A percentile compares a stretch with the other conserved stretches of the same genome.
These are phyloP conservation scores for human (Homo sapiens) DNA, from an alignment of 2,113 vertebrate genomes.

Conservation along the genomic window DNA sequence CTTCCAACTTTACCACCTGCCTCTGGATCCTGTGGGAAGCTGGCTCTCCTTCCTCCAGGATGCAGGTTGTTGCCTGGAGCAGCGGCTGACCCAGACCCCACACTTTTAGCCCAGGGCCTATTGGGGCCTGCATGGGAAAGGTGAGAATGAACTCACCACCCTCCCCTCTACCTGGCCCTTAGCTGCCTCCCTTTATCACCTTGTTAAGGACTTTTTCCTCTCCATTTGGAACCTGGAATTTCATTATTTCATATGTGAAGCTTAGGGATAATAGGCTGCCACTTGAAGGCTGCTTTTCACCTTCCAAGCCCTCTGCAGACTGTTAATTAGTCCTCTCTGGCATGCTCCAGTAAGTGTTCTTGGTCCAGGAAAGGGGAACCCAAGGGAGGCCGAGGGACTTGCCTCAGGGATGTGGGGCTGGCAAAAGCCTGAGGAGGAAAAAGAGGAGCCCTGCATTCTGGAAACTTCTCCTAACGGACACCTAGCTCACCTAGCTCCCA, in stretches of 20 bases:
- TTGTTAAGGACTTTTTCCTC: constrained; percentile 51
- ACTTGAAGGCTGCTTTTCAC: constrained; percentile 61
- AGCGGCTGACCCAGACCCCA: not conserved
- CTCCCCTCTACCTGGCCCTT: no score
- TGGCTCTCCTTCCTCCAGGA: not conserved
- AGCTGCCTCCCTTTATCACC: constrained; percentile 39
- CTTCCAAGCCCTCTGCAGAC: constrained; percentile 61
- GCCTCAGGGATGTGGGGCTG: not conserved
- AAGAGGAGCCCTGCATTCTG: not conserved
- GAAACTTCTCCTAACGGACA: not conserved
- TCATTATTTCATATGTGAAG: not conserved
- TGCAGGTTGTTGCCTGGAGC: not conserved
- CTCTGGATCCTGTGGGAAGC: not conserved
- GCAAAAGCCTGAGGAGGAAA: not conserved
- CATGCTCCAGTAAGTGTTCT: not conserved
- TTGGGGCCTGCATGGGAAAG: not conserved
- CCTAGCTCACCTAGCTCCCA: not conserved
- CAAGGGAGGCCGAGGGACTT: not conserved
- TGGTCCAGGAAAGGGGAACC: not conserved
- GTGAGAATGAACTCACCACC: not conserved
- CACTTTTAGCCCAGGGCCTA: not conserved
- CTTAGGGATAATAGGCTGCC: constrained; percentile 28
- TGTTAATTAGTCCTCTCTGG: constrained; percentile 48
- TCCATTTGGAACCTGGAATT: constrained; percentile 55
- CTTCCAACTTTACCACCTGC: no score